Evolutionary conservation across 2,888 invertebrate genomes (phyloP), one percentile per base, ranked within the genome.

Genomic region (Conops quadrifasciatus): DNA sequence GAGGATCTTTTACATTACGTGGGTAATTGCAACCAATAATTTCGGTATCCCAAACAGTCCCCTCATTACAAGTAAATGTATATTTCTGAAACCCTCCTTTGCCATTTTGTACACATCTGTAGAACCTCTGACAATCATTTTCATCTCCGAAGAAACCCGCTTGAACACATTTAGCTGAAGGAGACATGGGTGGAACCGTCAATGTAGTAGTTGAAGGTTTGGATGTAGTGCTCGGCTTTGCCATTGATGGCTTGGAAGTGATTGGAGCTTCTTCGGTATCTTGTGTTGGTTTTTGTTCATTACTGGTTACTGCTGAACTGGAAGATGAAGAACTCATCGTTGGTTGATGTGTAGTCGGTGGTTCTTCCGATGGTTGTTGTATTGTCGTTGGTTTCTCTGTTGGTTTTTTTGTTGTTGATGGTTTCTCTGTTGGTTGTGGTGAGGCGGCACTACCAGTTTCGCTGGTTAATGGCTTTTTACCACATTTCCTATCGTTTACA

Each of bases 41-140:
- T 36, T 81, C 78, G n/a, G 87, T 84, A 78, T 90, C 89, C 89
- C 89, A 90, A 16, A 88, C 88, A 2, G 89, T 89, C 28, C 90
- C 90, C 71, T 90, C 88, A 1, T 88, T 90, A 78, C 91, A 92
- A 36, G 83, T 85, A 75, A 89, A 92, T 28, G 90, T 89, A 77
- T 89, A 89, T 80, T 88, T 89, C 11, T 86, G 88, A 65, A 86
- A 89, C n/a, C 87, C 87, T 36, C 88, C 89, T 71, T 88, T 88
- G 60, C 89, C 89, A 76, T 89, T 88, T 72, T 88, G 85, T 0
- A 90, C 90, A 80, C 92, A 92, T 72, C 91, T 87, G 76, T 90
- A 90, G 82, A 91, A 91, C 79, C 89, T 90, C 67, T 87, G 87
- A 77, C 91, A 91, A 71, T 89, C 86, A 5, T 81, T 73, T 2